Evolutionary conservation across 1,140 invertebrate genomes (phyloP), one percentile per base, ranked within the genome.

Genomic region (Sarcophaga peregrina): DNA sequence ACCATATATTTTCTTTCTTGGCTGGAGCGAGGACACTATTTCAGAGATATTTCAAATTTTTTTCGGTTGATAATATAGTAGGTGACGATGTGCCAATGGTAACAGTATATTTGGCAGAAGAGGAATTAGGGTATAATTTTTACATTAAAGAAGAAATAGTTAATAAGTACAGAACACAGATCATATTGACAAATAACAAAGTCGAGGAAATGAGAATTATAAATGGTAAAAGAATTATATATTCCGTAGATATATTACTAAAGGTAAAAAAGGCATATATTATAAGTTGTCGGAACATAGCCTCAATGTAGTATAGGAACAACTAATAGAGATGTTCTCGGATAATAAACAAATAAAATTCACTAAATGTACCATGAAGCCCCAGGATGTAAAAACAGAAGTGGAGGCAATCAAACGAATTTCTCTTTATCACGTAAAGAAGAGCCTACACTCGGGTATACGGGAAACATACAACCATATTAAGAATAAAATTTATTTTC

Each of bases 91-190:
- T 62, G n/a, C 13, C 73, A 46, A 75, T 75, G 37, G 83, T 20
- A 76, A 85, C 85, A 76, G 73, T 85, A 17, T 83, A 85, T 74
- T 85, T 82, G 75, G 83, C 83, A 68, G 82, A 82, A 68, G 83
- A 85, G 81, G 81, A 85, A 13, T 45, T 84, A 62, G 17, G 54
- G 0, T 62, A 85, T 20, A 83, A 85, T 82, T 80, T 84, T 76
- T 13, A 52, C 11, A 84, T 85, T 81, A 82, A 82, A 50, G 76
- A 83, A 15, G 72, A 84, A 83, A 83, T 84, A 54, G 84, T 84
- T 37, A 85, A 84, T 75, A 84, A 83, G 68, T 85, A 82, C 52
- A 82, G 80, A 78, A 84, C 58, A 5, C 83, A 85, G 78, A 83
- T 83, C 0, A 84, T 83, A 75, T 72, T 84, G 20, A 84, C 82